These are phyloP conservation scores for Urocyon cinereoargenteus DNA, from an alignment of 2,797 vertebrate genomes.

Conservation along the genomic window DNA sequence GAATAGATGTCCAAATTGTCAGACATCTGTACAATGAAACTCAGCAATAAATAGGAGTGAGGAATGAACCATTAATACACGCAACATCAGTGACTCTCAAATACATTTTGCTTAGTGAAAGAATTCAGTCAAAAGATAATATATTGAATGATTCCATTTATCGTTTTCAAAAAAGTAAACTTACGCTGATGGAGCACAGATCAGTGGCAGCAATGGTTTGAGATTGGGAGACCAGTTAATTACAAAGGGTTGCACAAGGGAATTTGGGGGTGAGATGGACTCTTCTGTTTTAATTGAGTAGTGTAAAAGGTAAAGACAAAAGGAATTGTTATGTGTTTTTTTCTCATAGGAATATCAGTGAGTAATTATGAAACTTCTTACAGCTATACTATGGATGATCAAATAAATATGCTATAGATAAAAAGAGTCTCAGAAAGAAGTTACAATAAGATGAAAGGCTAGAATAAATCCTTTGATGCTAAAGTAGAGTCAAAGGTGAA, in stretches of 20 bases:
- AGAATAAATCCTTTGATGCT: background rate
- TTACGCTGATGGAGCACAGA: background rate
- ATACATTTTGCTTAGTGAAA: background rate
- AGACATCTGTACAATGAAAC: background rate
- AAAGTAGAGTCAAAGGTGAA: background rate
- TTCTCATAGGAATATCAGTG: background rate
- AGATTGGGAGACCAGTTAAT: background rate
- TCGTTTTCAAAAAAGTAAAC: background rate
- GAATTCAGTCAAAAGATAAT: background rate
- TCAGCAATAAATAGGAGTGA: background rate
- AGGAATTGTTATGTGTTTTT: background rate
- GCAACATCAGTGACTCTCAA: background rate
- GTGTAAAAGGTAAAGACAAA: conserved; percentile 16
- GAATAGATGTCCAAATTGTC: background rate
- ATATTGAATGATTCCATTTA: background rate
- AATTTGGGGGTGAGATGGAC: background rate
- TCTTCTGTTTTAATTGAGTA: background rate
- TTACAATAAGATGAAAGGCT: background rate
- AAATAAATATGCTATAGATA: background rate
- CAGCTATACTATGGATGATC: background rate
- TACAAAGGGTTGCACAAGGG: background rate
- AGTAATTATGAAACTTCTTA: background rate
- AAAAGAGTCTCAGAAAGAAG: background rate
- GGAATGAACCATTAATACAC: background rate
- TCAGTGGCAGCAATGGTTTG: background rate